Conservation (phyloP, 2,113 vertebrate genomes). For the Coturnix japonica region DNA sequence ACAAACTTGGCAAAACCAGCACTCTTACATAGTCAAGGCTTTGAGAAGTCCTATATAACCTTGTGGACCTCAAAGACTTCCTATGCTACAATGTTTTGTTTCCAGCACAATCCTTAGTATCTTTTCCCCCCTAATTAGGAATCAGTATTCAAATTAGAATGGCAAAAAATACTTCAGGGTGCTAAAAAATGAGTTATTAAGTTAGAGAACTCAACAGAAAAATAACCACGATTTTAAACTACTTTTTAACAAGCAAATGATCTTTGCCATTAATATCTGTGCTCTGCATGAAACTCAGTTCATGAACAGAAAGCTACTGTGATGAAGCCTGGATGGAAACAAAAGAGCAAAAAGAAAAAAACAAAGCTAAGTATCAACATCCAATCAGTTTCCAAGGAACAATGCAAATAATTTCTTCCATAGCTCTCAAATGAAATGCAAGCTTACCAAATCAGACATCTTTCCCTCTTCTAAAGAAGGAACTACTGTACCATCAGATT, state of each 20-base stretch:
- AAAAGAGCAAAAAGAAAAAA: background rate
- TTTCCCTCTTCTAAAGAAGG: background rate
- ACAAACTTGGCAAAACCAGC: background rate
- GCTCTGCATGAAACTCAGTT: background rate
- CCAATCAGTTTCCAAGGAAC: background rate
- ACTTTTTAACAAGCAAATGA: background rate
- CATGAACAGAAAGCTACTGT: background rate
- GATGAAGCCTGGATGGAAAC: background rate
- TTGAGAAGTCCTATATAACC: background rate
- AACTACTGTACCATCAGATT: background rate
- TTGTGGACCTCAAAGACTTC: background rate
- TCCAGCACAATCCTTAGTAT: background rate
- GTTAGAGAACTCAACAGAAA: background rate
- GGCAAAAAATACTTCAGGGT: background rate
- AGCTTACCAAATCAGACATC: background rate
- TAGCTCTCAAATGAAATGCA: background rate
- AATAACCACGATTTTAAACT: background rate
- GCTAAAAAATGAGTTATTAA: background rate
- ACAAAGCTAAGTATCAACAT: background rate
- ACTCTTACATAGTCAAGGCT: background rate
- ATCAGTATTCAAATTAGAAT: background rate
- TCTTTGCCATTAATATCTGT: background rate
- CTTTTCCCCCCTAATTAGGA: background rate
- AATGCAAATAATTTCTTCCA: background rate
- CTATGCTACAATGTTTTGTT: background rate